Percentiles rank a stretch among this genome's conserved stretches.
These are phyloP conservation scores for Acomys russatus DNA, from an alignment of 2,797 vertebrate species.

Conservation along the genomic window DNA sequence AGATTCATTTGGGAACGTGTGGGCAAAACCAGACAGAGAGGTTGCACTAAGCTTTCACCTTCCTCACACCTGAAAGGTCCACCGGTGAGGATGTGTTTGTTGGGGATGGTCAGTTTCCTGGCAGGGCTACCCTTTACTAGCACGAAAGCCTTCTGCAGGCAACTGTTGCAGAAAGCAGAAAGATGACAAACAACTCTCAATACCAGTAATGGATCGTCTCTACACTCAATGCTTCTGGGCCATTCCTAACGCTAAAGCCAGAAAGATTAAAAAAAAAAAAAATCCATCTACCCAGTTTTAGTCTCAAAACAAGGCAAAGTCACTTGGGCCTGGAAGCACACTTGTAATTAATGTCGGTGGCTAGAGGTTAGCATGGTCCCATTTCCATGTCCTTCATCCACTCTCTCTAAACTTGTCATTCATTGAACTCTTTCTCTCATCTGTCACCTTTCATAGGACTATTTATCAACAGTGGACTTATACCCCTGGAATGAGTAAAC, in stretches of 20 bases:
- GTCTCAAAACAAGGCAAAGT: not conserved
- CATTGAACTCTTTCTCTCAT: not conserved
- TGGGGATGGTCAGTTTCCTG: not conserved
- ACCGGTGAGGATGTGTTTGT: not conserved
- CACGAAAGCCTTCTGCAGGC: not conserved
- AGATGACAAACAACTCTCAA: not conserved
- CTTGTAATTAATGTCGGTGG: not conserved
- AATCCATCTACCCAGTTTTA: not conserved
- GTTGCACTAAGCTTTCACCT: not conserved
- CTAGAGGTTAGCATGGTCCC: not conserved
- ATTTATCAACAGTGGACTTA: not conserved
- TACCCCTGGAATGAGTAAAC: not conserved
- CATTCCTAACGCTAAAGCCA: not conserved
- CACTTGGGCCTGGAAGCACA: not conserved
- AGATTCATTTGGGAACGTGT: not conserved
- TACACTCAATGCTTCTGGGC: not conserved
- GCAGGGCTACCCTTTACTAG: not conserved
- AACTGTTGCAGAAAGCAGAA: not conserved
- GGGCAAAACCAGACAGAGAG: not conserved
- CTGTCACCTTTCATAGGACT: not conserved
- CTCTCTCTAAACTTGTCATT: not conserved
- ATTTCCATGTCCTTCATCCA: not conserved
- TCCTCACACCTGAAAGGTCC: not conserved
- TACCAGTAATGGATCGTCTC: not conserved
- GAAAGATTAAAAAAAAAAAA: not conserved